Evolutionary conservation across 1,140 invertebrate species (phyloP).

Genomic region (Lithobius niger): DNA sequence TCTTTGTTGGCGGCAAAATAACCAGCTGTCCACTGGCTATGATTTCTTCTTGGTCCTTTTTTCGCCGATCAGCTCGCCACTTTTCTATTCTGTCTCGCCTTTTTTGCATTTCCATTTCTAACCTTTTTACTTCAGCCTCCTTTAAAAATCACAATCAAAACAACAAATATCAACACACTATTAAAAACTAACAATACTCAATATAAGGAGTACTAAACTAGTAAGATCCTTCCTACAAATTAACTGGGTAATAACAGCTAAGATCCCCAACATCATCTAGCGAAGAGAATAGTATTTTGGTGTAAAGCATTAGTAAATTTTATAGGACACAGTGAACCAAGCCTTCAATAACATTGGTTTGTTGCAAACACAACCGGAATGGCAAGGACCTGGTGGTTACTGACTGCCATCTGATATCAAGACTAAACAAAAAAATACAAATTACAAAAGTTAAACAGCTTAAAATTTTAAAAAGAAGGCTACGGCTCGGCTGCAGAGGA

Average conservation of each 20-base stretch:
- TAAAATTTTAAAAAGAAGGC: too few species aligned
- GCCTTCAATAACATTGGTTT: too few species aligned
- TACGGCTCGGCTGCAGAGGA: not conserved
- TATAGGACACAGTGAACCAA: too few species aligned
- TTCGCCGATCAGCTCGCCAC: slow-evolving; percentile 77
- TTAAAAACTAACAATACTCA: not conserved
- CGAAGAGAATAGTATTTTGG: too few species aligned
- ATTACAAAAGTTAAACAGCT: too few species aligned
- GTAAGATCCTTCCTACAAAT: not conserved
- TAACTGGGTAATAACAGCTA: too few species aligned
- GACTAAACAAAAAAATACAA: too few species aligned
- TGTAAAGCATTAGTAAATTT: too few species aligned
- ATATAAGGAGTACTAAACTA: not conserved
- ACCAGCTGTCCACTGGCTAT: not conserved
- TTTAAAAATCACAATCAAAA: slow-evolving; percentile 16
- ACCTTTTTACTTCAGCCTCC: slow-evolving; percentile 55
- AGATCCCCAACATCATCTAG: not conserved
- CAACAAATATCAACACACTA: not conserved
- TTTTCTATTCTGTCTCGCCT: slow-evolving; percentile 82
- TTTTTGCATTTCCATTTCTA: slow-evolving; percentile 95
- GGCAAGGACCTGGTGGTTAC: too few species aligned
- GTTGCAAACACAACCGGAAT: too few species aligned
- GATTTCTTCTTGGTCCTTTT: slow-evolving; percentile 56
- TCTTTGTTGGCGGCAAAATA: slow-evolving; percentile 43
- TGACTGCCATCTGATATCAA: too few species aligned